Conservation (phyloP, 2,113 vertebrate species). For the Burhinus bistriatus region DNA sequence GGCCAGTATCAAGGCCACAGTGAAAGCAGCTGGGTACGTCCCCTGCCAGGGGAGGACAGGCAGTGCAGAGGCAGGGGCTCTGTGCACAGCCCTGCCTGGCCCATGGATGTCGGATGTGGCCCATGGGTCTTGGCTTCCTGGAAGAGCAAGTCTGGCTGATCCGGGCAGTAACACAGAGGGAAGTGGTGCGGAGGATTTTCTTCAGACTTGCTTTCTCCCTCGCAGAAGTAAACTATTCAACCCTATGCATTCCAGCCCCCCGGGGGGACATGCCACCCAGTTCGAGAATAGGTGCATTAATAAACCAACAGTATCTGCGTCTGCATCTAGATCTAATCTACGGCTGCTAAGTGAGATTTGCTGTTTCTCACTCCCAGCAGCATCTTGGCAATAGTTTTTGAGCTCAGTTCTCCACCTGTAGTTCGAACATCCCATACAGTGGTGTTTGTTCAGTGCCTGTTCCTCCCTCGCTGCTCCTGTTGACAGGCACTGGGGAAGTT, state of each 20-base stretch:
- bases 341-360: background rate
- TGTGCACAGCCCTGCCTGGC: background rate
- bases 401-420: conserved; percentile 25
- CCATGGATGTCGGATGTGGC: fast-evolving
- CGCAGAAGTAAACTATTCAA: conserved; percentile 33
- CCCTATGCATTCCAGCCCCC: background rate
- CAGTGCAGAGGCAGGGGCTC: fast-evolving
- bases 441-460: background rate
- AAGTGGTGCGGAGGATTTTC: background rate
- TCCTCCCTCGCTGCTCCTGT: background rate
- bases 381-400: background rate
- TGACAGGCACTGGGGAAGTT: background rate
- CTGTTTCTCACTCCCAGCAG: conserved; percentile 28
- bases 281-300: background rate
- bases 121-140: background rate
- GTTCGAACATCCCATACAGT: background rate
- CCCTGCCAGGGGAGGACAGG: background rate
- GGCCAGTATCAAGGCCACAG: background rate
- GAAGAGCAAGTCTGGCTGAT: background rate
- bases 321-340: conserved; percentile 63
- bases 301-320: conserved; percentile 31
- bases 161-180: background rate
- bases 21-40: background rate
- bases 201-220: background rate
- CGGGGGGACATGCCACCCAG: conserved; percentile 40